A percentile compares a stretch with the other conserved stretches of the same genome.
phyloP scores from a whole-genome alignment of 2,113 vertebrate species.

The Hippoglossus stenolepis region DNA sequence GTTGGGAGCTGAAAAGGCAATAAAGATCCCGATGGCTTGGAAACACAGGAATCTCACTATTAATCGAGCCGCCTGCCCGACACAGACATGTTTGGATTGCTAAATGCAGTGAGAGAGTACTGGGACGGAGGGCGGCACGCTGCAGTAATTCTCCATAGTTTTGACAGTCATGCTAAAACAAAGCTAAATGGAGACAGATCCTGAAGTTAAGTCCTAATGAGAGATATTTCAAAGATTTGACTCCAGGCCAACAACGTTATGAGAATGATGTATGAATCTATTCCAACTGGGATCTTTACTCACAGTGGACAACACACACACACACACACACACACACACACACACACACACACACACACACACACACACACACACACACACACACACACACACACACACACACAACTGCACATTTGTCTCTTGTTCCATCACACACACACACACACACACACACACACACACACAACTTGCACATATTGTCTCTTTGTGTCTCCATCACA shows the following conservation, averaged over 20 bases:
- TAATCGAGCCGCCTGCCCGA: conserved; percentile 47
- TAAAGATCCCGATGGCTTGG: conserved; percentile 53
- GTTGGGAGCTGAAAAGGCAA: conserved; percentile 42
- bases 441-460: background rate
- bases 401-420: conserved; percentile 1
- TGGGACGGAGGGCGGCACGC: conserved; percentile 13
- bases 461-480: conserved; percentile 4
- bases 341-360: conserved; percentile 24
- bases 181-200: conserved; percentile 68
- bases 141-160: conserved; percentile 61
- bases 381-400: background rate
- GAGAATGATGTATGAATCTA: conserved; percentile 65
- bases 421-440: conserved; percentile 8
- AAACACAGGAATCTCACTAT: conserved; percentile 55
- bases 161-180: conserved; percentile 61
- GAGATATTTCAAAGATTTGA: conserved; percentile 62
- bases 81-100: conserved; percentile 58
- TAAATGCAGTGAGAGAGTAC: conserved; percentile 48
- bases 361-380: conserved; percentile 10
- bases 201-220: conserved; percentile 67
- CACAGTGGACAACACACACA: conserved; percentile 15
- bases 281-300: conserved; percentile 51
- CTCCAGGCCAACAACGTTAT: conserved; percentile 63
- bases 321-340: conserved; percentile 6
- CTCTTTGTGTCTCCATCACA: background rate